These are phyloP conservation scores for Cynopterus sphinx DNA, from an alignment of 2,797 vertebrate species.

Conservation along the genomic window DNA sequence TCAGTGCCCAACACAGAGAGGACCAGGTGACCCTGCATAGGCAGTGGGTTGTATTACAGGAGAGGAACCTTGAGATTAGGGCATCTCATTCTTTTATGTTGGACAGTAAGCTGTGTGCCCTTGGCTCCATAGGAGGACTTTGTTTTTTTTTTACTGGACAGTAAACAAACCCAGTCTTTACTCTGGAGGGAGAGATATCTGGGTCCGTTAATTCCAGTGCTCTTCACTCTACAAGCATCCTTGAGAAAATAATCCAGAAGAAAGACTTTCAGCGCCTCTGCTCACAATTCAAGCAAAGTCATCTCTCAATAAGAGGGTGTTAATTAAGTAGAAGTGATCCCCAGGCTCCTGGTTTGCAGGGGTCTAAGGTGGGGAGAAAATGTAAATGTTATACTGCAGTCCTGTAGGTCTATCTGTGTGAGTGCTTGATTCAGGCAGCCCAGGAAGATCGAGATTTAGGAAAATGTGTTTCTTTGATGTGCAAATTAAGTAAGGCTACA, in stretches of 20 bases:
- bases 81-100: not conserved
- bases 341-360: not conserved
- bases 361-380: not conserved
- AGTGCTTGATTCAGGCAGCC: rapidly evolving
- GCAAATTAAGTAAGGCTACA: not conserved
- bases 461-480: not conserved
- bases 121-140: not conserved
- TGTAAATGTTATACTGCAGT: rapidly evolving
- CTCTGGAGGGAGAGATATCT: not conserved
- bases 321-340: not conserved
- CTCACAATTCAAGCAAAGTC: not conserved
- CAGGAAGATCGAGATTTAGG: not conserved
- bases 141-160: not conserved
- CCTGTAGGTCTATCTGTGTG: rapidly evolving
- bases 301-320: not conserved
- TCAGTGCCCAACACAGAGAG: not conserved
- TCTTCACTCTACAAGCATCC: not conserved
- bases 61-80: not conserved
- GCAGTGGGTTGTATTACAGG: not conserved
- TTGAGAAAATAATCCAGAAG: not conserved
- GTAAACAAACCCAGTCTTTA: not conserved
- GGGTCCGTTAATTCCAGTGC: not conserved
- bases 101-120: not conserved
- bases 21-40: not conserved
- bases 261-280: not conserved